A percentile compares a stretch with the other conserved stretches of the same genome.
phyloP scores from a whole-genome alignment of 2,888 invertebrate species.

The Chrysotoxum bicinctum region DNA sequence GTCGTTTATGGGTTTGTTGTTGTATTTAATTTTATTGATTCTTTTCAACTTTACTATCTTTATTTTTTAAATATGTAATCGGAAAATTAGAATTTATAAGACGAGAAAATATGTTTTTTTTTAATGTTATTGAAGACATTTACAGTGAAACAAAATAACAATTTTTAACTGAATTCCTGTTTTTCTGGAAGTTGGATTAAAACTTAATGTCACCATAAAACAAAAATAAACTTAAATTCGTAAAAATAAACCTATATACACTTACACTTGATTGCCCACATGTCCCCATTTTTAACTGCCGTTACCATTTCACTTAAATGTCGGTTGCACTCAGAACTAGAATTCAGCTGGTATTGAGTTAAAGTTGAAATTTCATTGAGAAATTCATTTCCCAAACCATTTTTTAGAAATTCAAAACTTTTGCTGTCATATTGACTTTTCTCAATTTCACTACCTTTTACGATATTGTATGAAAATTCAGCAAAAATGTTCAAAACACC shows the following conservation, averaged over 20 bases:
- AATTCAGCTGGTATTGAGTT: neutral
- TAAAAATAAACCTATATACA: neutral
- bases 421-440: neutral
- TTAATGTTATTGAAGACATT: too few relatives aligned
- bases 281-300: slow-evolving; percentile 10
- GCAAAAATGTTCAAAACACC: neutral
- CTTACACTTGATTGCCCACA: slow-evolving; percentile 48
- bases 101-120: too few relatives aligned
- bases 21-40: too few relatives aligned
- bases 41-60: too few relatives aligned
- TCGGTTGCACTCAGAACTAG: slow-evolving; percentile 3
- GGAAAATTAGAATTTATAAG: too few relatives aligned
- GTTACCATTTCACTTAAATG: slow-evolving; percentile 15
- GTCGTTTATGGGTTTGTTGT: too few relatives aligned
- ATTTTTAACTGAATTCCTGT: too few relatives aligned
- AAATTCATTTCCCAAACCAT: slow-evolving; percentile 1
- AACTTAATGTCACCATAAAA: neutral
- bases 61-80: too few relatives aligned
- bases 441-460: neutral
- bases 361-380: slow-evolving; percentile 2
- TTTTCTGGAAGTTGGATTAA: too few relatives aligned
- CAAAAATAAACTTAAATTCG: neutral
- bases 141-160: too few relatives aligned
- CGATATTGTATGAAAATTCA: neutral
- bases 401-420: neutral